These are phyloP conservation scores for Folsomia manolachei DNA, from an alignment of 2,888 invertebrate species.

Conservation along the genomic window DNA sequence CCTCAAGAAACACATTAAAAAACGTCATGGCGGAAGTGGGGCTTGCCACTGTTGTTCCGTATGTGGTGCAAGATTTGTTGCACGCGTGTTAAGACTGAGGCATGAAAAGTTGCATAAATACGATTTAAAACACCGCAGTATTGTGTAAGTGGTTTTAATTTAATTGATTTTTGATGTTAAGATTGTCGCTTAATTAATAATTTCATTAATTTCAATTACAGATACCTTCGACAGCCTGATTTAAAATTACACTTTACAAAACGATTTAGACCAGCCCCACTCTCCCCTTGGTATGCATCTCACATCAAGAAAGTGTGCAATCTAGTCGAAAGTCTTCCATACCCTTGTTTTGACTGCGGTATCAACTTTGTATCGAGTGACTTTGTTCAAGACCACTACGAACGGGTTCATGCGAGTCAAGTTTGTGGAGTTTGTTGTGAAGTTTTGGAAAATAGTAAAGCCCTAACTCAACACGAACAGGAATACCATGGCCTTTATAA, in stretches of 20 bases:
- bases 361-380: constrained; percentile 34
- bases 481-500: constrained; percentile 30
- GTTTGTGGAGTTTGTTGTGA: constrained; percentile 38
- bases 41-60: constrained; percentile 41
- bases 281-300: constrained; percentile 32
- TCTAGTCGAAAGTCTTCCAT: constrained; percentile 26
- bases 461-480: constrained; percentile 27
- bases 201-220: background rate
- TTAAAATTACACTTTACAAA: constrained; percentile 43
- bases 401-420: constrained; percentile 36
- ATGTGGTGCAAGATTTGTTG: constrained; percentile 44
- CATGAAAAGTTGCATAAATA: constrained; percentile 48
- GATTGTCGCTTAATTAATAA: background rate
- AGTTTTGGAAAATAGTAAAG: constrained; percentile 24
- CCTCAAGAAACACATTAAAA: constrained; percentile 37
- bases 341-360: constrained; percentile 40
- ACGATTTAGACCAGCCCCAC: constrained; percentile 41
- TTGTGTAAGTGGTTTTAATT: constrained; percentile 28
- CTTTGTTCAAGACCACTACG: constrained; percentile 36
- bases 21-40: constrained; percentile 29
- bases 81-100: constrained; percentile 41
- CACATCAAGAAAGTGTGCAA: constrained; percentile 28
- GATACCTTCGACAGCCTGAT: background rate
- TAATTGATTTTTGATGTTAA: constrained; percentile 9
- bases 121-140: constrained; percentile 39